phyloP scores from a whole-genome alignment of 2,113 vertebrate species.

The Pyrgilauda ruficollis region DNA sequence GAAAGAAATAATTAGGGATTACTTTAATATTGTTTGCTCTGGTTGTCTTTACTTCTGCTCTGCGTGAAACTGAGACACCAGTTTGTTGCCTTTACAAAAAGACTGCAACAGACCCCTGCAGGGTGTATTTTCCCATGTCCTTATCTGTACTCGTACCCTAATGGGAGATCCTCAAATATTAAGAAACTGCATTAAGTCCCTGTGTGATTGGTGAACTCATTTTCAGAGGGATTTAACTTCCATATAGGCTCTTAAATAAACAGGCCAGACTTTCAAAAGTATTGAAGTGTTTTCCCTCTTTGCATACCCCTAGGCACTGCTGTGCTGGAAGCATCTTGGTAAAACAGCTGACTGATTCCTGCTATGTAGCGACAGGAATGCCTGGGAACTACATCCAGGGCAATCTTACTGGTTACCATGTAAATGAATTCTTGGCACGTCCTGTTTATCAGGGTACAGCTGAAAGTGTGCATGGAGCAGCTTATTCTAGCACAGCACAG shows the following conservation, averaged over 20 bases:
- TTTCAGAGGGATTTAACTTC: background rate
- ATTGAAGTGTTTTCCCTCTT: background rate
- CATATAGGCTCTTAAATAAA: background rate
- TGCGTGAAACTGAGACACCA: background rate
- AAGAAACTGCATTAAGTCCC: background rate
- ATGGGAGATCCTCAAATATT: background rate
- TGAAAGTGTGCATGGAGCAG: background rate
- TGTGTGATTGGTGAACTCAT: background rate
- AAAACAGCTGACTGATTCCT: background rate
- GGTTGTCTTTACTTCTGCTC: background rate
- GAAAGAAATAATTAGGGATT: background rate
- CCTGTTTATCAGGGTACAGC: background rate
- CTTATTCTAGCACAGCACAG: background rate
- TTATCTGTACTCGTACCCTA: background rate
- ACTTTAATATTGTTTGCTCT: background rate
- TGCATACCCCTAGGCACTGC: rapidly evolving
- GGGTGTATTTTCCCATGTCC: background rate
- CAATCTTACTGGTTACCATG: background rate
- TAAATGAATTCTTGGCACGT: background rate
- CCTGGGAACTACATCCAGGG: background rate
- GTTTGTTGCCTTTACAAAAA: background rate
- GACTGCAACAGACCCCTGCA: background rate
- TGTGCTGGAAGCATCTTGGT: background rate
- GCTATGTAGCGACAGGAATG: background rate
- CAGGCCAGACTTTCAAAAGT: background rate